Base-by-base conservation (phyloP, 30 jellyfish, hydroid and myxozoan genomes). In the Aurelia aurita region DNA sequence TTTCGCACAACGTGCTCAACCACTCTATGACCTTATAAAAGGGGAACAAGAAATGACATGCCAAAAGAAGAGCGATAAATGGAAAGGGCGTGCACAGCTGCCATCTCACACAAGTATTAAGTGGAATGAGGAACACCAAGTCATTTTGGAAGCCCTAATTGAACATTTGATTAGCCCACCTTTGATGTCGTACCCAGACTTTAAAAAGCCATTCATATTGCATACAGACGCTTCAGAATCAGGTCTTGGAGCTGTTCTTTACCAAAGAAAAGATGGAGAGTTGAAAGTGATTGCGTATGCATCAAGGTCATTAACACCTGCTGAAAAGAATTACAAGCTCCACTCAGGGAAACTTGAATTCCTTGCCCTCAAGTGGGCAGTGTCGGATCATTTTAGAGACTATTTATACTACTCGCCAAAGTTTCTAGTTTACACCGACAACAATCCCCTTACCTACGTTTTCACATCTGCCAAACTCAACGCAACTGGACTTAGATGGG, bases 191-290 rank as follows among this genome's bases (percentile, higher is more conserved):
- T 85, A 85, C 74, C 91, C 90, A 60, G 47, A 63, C 60, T 72
- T 43, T 39, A 29, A 43, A 19, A 58, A 74, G 15, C 87, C 76
- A 39, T 85, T 72, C 26, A 28, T 58, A 20, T 29, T 85, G n/a
- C 84, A 62, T 45, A 85, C 91, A 14, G 90, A 80, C 51, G 91
- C 91, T 19, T 57, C 81, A 25, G 58, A 74, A 25, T 3, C 11
- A 74, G 90, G 95, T 18, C 80, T 85, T 8, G 85, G 95, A 27
- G 84, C 79, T 9, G 82, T 85, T n/a, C 77, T 85, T 15, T 85
- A 72, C 68, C 95, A 85, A 64, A 57, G 44, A 28, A 75, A 72
- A 21, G 68, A 72, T 11, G 85, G 85, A 35, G 31, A 25, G 16
- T 21, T 45, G 44, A 58, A 54, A 39, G 95, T 74, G 67, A 59